Percentiles rank a stretch among this genome's conserved stretches.
phyloP scores from a whole-genome alignment of 2,888 invertebrate genomes.

The Microctonus aethiopoides region DNA sequence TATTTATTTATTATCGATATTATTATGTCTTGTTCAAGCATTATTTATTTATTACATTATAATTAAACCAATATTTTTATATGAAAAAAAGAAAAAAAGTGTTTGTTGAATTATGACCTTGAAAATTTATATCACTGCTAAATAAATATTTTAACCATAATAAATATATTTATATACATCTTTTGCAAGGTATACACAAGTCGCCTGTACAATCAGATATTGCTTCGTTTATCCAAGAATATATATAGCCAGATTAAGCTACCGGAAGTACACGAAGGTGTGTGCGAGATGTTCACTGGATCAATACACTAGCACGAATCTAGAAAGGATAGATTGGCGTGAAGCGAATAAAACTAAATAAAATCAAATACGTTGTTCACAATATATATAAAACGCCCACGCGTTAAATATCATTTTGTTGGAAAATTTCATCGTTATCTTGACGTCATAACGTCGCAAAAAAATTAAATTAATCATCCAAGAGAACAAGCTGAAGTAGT shows the following conservation, averaged over 20 bases:
- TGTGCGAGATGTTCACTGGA: constrained; percentile 25
- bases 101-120: neutral
- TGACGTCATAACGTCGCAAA: neutral
- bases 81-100: neutral
- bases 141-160: neutral
- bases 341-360: neutral
- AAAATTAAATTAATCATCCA: neutral
- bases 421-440: neutral
- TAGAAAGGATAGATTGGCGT: constrained; percentile 25
- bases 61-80: constrained; percentile 16
- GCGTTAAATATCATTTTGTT: neutral
- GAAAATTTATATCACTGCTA: neutral
- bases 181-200: neutral
- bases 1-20: neutral
- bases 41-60: constrained; percentile 5
- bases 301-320: constrained; percentile 24
- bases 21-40: neutral
- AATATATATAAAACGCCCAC: neutral
- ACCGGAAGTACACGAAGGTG: constrained; percentile 34
- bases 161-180: neutral
- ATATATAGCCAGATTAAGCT: constrained; percentile 44
- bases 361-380: constrained; percentile 5
- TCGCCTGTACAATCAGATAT: neutral
- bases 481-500: too few species aligned
- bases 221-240: constrained; percentile 36